Evolutionary conservation across 1,140 invertebrate species (phyloP).

Genomic region (Tetranychus urticae): DNA sequence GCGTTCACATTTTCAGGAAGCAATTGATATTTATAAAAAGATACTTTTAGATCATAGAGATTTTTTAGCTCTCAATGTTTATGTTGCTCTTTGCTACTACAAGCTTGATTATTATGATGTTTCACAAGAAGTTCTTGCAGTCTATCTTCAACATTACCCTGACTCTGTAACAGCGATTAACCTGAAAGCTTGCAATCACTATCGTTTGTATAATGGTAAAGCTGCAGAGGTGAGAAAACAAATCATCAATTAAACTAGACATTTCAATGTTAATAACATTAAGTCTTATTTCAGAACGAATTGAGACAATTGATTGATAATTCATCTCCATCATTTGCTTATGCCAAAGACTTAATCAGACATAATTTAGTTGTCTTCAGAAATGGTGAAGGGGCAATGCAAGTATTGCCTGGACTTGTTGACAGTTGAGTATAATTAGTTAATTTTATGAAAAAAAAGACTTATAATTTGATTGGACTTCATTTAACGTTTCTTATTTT

Average conservation of each 20-base stretch:
- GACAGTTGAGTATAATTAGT: not conserved
- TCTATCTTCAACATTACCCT: slow-evolving; percentile 73
- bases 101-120: slow-evolving; percentile 61
- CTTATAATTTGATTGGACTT: slow-evolving; percentile 75
- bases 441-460: no score
- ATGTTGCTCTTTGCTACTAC: slow-evolving; percentile 91
- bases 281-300: slow-evolving; percentile 19
- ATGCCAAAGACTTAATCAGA: slow-evolving; percentile 70
- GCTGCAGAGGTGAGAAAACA: slow-evolving; percentile 42
- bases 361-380: slow-evolving; percentile 88
- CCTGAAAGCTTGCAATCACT: slow-evolving; percentile 71
- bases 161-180: slow-evolving; percentile 87
- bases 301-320: slow-evolving; percentile 35
- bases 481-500: slow-evolving; percentile 76
- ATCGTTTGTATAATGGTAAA: slow-evolving; percentile 74
- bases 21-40: slow-evolving; percentile 94
- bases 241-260: not conserved
- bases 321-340: slow-evolving; percentile 48
- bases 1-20: slow-evolving; percentile 85
- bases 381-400: slow-evolving; percentile 72
- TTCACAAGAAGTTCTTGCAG: slow-evolving; percentile 74
- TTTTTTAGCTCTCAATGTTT: slow-evolving; percentile 81
- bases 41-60: slow-evolving; percentile 78
- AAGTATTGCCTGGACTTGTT: slow-evolving; percentile 54
- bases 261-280: no score